phyloP scores from a whole-genome alignment of 2,113 vertebrate genomes.

The Apistogramma diplotaenia region DNA sequence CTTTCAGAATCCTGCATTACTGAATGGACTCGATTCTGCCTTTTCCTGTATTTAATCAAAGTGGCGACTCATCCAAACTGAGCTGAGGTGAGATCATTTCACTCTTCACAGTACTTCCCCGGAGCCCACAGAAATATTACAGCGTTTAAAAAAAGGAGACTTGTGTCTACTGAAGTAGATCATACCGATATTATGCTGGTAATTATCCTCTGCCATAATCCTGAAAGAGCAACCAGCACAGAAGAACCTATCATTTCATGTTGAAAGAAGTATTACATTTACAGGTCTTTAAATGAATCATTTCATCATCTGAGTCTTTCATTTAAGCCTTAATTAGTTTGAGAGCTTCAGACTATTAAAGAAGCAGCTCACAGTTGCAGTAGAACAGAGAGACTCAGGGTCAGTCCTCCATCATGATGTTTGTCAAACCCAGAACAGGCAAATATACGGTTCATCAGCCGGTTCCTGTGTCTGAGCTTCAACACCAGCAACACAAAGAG shows the following conservation, averaged over 20 bases:
- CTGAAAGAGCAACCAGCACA: background rate
- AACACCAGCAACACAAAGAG: background rate
- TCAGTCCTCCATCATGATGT: background rate
- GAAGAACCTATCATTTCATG: background rate
- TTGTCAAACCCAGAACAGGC: background rate
- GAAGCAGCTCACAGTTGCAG: background rate
- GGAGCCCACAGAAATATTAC: background rate
- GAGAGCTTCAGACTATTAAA: background rate
- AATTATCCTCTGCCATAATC: background rate
- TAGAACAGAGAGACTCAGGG: background rate
- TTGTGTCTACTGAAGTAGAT: background rate
- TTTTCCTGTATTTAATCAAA: background rate
- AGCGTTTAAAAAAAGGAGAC: background rate
- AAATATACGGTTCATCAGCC: background rate
- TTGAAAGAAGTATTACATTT: background rate
- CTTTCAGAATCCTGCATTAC: background rate
- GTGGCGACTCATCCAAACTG: background rate
- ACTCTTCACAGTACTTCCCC: background rate
- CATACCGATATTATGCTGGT: background rate
- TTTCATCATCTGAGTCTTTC: constrained; percentile 6
- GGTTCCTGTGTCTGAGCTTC: background rate
- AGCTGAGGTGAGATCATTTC: background rate
- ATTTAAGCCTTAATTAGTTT: background rate
- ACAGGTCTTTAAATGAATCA: background rate
- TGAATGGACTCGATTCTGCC: background rate